These are phyloP conservation scores for Piprites chloris DNA, from an alignment of 2,113 vertebrate genomes.

Conservation along the genomic window DNA sequence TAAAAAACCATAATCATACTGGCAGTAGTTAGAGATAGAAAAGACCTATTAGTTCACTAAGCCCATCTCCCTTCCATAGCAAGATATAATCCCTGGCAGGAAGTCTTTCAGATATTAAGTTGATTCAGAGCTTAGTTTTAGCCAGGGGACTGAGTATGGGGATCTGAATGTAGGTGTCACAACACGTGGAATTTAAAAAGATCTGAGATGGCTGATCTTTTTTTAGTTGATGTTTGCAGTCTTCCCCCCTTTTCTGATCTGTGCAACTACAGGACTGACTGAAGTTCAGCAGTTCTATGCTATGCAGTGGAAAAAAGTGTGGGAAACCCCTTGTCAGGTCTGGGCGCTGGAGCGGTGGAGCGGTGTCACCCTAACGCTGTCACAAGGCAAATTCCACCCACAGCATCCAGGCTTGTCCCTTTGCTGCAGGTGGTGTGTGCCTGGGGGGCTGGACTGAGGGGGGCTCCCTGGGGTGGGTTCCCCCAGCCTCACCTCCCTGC, in stretches of 20 bases:
- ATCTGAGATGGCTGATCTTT: neutral
- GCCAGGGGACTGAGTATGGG: neutral
- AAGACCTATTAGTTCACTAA: constrained; percentile 55
- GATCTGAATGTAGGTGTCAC: neutral
- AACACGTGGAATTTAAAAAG: neutral
- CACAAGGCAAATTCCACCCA: neutral
- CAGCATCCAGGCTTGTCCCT: neutral
- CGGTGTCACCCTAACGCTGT: rapidly evolving
- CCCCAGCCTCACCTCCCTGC: rapidly evolving
- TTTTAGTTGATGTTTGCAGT: neutral
- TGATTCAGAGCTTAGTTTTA: constrained; percentile 39
- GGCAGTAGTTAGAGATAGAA: constrained; percentile 53
- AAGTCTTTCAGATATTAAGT: neutral
- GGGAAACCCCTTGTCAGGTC: neutral
- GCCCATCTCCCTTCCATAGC: constrained; percentile 25
- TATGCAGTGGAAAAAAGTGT: rapidly evolving
- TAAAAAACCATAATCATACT: constrained; percentile 53
- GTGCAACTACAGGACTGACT: rapidly evolving
- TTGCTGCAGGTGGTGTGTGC: no score
- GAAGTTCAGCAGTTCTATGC: neutral
- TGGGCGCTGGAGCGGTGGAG: rapidly evolving
- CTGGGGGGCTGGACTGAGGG: rapidly evolving
- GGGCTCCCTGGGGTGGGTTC: rapidly evolving
- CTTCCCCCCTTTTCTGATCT: neutral
- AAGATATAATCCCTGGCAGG: constrained; percentile 45